Conservation (phyloP, 2,888 invertebrate species). For the Aricia artaxerxes region DNA sequence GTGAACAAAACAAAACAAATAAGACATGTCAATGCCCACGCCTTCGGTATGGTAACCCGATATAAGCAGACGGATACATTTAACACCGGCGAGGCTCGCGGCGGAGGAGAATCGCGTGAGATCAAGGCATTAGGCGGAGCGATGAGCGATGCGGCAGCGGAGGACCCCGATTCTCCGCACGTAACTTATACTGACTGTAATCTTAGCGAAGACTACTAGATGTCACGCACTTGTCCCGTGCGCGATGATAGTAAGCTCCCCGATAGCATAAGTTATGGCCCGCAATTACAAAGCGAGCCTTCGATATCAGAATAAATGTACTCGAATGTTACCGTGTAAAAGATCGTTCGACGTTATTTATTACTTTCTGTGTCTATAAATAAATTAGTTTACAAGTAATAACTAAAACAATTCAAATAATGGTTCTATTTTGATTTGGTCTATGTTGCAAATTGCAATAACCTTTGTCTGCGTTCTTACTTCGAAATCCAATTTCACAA, state of each 20-base stretch:
- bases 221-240: constrained; percentile 62
- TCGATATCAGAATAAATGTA: constrained; percentile 40
- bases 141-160: constrained; percentile 50
- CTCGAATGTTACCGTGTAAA: constrained; percentile 34
- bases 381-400: neutral
- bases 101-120: constrained; percentile 50
- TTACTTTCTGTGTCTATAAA: constrained; percentile 8
- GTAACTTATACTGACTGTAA: constrained; percentile 57
- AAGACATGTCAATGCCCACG: constrained; percentile 79
- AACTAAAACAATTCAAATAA: neutral
- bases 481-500: neutral
- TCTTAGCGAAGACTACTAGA: constrained; percentile 59
- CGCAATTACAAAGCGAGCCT: constrained; percentile 41
- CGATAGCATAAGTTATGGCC: constrained; percentile 42
- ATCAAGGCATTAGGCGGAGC: constrained; percentile 50
- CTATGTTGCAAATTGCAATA: neutral
- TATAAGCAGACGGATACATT: constrained; percentile 76
- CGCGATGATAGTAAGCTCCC: constrained; percentile 40
- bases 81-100: constrained; percentile 66
- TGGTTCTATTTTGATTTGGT: neutral
- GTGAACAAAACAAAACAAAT: constrained; percentile 77
- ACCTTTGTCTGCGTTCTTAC: neutral
- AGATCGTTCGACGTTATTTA: constrained; percentile 24
- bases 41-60: constrained; percentile 77
- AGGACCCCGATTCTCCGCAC: constrained; percentile 52